These are phyloP conservation scores for Raja brachyura DNA, from an alignment of 2,113 vertebrate genomes.

Conservation along the genomic window DNA sequence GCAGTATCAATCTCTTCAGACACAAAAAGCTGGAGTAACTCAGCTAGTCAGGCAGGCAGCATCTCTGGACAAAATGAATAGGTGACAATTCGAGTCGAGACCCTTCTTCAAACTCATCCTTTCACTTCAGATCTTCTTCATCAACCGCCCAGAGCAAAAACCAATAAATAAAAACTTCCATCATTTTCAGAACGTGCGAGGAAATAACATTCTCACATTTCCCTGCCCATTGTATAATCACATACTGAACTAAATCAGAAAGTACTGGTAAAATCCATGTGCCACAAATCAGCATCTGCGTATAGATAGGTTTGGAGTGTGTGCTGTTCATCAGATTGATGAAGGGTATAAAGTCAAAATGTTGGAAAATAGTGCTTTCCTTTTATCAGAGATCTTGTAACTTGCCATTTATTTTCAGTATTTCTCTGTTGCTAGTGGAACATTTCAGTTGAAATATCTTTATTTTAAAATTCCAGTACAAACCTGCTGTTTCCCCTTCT, in stretches of 20 bases:
- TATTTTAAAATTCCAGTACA: not conserved
- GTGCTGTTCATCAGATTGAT: not conserved
- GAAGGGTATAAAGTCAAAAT: not conserved
- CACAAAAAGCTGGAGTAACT: too few relatives aligned
- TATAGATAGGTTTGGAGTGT: not conserved
- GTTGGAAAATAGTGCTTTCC: not conserved
- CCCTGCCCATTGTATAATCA: too few relatives aligned
- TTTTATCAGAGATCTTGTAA: not conserved
- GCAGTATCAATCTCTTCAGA: not conserved
- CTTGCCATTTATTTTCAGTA: not conserved
- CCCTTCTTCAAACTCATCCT: not conserved
- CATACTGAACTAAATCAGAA: not conserved
- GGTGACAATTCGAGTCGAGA: too few relatives aligned
- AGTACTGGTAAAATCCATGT: not conserved
- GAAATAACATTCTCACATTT: not conserved
- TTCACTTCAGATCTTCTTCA: not conserved
- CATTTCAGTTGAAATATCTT: not conserved
- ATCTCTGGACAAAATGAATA: too few relatives aligned
- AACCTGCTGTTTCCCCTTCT: conserved; percentile 38
- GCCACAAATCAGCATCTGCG: not conserved
- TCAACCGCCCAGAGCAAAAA: not conserved
- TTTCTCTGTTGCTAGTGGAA: not conserved
- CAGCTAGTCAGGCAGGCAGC: too few relatives aligned
- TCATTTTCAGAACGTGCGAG: not conserved
- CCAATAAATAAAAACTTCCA: not conserved